Evolutionary conservation across 2,113 vertebrate genomes (phyloP), one percentile per base, ranked within the genome.

Genomic region (human): DNA sequence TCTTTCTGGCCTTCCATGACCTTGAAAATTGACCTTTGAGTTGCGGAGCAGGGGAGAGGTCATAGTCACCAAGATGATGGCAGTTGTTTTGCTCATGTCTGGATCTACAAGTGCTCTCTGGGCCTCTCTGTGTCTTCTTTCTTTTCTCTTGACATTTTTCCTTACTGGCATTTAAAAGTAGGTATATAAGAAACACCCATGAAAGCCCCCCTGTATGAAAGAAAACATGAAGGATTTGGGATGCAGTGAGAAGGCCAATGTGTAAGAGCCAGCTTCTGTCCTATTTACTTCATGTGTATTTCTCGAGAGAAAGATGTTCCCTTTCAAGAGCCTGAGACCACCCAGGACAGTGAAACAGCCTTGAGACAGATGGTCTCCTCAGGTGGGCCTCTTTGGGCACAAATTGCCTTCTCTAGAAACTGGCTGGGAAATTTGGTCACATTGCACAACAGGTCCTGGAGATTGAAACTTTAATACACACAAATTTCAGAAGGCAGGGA

Each of bases 291-390:
- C 25, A 0, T 73, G 20, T 82, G 81, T 86, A 76, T 96, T 97
- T 96, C 92, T 97, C 86, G 92, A 80, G 45, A 97, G 88, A 98
- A 97, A 90, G 88, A 97, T 43, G 50, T 80, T 96, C 93, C 59
- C 27, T 98, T 98, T 97, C 72, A 89, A 75, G 20, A 73, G 48
- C 4, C 83, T 92, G 45, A 96, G 97, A 98, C 98, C 97, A 98
- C 97, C 97, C 97, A 98, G 75, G 79, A 83, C 45, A 97, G 64
- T 18, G 82, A 50, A 93, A 84, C 95, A 95, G 81, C 13, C 86
- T 96, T 55, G 93, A 93, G 91, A 93, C 79, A 52, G 32, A 90
- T n/a, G 94, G 82, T 80, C 91, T 91, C 52, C 25, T 97, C 84
- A 93, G 79, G 52, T 12, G 3, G 96, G 82, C 25, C 52, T 6